Conservation (phyloP, 2,888 invertebrate species). For the Acanthacorydalis orientalis region DNA sequence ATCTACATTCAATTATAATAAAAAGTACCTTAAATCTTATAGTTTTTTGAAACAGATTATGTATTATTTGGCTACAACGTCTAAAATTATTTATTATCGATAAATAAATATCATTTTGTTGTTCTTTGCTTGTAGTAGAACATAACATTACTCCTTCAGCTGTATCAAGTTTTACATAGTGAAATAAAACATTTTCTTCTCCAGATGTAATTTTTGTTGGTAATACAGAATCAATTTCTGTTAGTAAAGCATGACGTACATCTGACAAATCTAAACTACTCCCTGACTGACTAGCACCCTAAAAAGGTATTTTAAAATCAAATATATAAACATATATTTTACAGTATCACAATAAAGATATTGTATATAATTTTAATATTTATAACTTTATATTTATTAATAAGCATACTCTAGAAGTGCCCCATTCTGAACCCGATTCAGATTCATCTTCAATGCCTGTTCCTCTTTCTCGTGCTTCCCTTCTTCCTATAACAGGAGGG, state of each 20-base stretch:
- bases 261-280: slow-evolving; percentile 50
- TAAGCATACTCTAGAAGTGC: slow-evolving; percentile 37
- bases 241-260: slow-evolving; percentile 52
- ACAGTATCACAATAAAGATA: background rate
- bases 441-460: slow-evolving; percentile 34
- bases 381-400: slow-evolving; percentile 4
- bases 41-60: slow-evolving; percentile 52
- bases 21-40: slow-evolving; percentile 32
- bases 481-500: slow-evolving; percentile 40
- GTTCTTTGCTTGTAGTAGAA: slow-evolving; percentile 27
- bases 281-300: slow-evolving; percentile 49
- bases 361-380: too few species aligned
- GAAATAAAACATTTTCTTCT: slow-evolving; percentile 53
- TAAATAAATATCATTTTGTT: slow-evolving; percentile 29
- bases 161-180: slow-evolving; percentile 56
- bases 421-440: slow-evolving; percentile 63
- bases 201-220: slow-evolving; percentile 47
- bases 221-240: slow-evolving; percentile 47
- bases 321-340: background rate
- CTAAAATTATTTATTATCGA: slow-evolving; percentile 56
- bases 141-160: slow-evolving; percentile 55
- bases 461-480: slow-evolving; percentile 39
- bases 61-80: slow-evolving; percentile 52
- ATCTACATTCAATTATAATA: background rate
- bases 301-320: slow-evolving; percentile 1